These are phyloP conservation scores for Silurus glanis DNA, from an alignment of 2,113 vertebrate species.

Conservation along the genomic window DNA sequence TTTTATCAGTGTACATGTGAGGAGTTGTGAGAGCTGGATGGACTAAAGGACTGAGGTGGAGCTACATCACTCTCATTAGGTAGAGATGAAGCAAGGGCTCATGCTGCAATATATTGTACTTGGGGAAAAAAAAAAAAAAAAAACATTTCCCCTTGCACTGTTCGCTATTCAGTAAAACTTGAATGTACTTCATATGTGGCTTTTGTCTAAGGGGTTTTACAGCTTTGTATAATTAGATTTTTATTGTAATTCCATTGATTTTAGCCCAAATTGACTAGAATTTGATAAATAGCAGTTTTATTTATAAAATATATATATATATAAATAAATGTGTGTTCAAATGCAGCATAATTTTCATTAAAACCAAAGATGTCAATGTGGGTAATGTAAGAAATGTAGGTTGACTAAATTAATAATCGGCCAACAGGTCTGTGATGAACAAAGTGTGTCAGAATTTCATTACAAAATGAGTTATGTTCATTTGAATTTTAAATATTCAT, in stretches of 20 bases:
- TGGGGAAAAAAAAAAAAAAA: neutral
- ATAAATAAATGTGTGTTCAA: too few species aligned
- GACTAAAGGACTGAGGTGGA: neutral
- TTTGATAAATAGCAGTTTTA: neutral
- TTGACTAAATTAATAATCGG: neutral
- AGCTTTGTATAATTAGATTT: neutral
- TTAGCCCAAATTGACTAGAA: neutral
- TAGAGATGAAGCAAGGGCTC: neutral
- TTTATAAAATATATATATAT: too few species aligned
- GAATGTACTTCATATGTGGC: neutral
- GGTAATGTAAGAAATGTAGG: neutral
- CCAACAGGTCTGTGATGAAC: neutral
- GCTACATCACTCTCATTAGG: neutral
- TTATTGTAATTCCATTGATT: neutral
- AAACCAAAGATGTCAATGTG: neutral
- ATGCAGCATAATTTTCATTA: neutral
- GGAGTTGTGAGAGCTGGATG: neutral
- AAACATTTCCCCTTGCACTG: neutral
- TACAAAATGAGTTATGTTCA: neutral
- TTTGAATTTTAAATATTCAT: too few species aligned
- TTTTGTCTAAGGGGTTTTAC: neutral
- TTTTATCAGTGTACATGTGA: conserved; percentile 5
- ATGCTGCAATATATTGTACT: neutral
- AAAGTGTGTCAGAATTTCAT: neutral
- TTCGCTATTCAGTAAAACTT: neutral